Conservation (phyloP, 2,888 invertebrate species). For the Steromphala cineraria region DNA sequence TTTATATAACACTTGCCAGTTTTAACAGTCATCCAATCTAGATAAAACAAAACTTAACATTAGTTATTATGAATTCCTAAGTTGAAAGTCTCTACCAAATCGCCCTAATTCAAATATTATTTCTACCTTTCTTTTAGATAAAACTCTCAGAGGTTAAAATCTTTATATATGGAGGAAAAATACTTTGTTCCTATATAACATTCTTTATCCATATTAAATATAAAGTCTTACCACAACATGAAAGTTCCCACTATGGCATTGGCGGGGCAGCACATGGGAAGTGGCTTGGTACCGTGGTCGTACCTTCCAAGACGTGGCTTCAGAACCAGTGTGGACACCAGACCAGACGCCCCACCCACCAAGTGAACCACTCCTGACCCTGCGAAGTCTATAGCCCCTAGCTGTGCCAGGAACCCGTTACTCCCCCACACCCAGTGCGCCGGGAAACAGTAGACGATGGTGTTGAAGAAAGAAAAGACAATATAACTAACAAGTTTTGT, state of each 20-base stretch:
- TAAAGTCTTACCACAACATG: slow-evolving; percentile 68
- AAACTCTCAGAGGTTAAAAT: too few relatives aligned
- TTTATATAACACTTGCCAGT: too few relatives aligned
- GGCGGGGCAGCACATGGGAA: slow-evolving; percentile 66
- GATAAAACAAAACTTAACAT: too few relatives aligned
- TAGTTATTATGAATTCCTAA: too few relatives aligned
- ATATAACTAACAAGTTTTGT: slow-evolving; percentile 70
- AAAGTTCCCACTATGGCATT: slow-evolving; percentile 71
- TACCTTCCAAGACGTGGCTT: slow-evolving; percentile 67
- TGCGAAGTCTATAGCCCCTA: slow-evolving; percentile 58
- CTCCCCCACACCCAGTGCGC: slow-evolving; percentile 75
- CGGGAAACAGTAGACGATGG: slow-evolving; percentile 72
- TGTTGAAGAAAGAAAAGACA: slow-evolving; percentile 69
- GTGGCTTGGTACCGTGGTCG: slow-evolving; percentile 42
- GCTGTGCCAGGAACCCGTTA: slow-evolving; percentile 62
- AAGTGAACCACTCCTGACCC: slow-evolving; percentile 74
- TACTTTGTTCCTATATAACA: too few relatives aligned
- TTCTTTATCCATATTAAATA: not conserved
- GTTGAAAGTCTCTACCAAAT: too few relatives aligned
- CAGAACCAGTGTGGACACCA: slow-evolving; percentile 70
- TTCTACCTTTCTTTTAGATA: too few relatives aligned
- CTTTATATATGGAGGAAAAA: too few relatives aligned
- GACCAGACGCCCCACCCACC: slow-evolving; percentile 69
- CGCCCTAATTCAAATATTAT: too few relatives aligned
- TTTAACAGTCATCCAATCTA: too few relatives aligned